A percentile compares a stretch with the other conserved stretches of the same genome.
Evolutionary conservation across 2,113 vertebrate species (phyloP).

Genomic region (Trochalopteron elliotii): DNA sequence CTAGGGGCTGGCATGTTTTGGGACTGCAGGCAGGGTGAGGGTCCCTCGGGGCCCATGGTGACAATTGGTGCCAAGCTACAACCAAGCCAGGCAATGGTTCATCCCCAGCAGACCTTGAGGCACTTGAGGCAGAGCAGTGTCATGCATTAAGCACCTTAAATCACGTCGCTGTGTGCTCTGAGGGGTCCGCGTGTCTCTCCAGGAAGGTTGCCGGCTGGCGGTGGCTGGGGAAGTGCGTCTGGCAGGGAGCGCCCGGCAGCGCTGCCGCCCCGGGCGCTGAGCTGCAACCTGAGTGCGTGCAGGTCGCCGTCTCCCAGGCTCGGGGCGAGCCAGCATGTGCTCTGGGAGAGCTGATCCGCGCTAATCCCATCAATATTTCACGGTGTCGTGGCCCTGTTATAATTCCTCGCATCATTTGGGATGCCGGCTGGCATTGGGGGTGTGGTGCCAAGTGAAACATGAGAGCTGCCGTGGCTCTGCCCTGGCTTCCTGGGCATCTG

Average conservation of each 20-base stretch:
- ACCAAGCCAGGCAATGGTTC: background rate
- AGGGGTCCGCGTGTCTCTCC: rapidly evolving
- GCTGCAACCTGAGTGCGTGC: background rate
- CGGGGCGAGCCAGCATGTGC: background rate
- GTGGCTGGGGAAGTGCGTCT: background rate
- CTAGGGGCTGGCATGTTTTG: background rate
- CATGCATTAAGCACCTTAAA: background rate
- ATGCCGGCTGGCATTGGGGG: background rate
- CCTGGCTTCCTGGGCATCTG: background rate
- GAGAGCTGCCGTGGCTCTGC: background rate
- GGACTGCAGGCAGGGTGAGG: background rate
- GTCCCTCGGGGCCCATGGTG: background rate
- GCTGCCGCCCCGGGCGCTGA: rapidly evolving
- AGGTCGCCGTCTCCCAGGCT: background rate
- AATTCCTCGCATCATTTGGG: background rate
- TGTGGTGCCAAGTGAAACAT: background rate
- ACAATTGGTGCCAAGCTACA: background rate
- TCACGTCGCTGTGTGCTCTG: rapidly evolving
- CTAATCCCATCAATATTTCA: constrained; percentile 60
- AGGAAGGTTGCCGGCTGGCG: background rate
- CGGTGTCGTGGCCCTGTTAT: background rate
- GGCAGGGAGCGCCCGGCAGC: background rate
- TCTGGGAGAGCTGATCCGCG: constrained; percentile 20
- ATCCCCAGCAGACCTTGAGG: background rate
- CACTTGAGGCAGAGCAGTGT: background rate